Percentiles rank a stretch among this genome's conserved stretches.
Conservation (phyloP, 1,140 invertebrate genomes). For the Paramacrobiotus metropolitanus region DNA sequence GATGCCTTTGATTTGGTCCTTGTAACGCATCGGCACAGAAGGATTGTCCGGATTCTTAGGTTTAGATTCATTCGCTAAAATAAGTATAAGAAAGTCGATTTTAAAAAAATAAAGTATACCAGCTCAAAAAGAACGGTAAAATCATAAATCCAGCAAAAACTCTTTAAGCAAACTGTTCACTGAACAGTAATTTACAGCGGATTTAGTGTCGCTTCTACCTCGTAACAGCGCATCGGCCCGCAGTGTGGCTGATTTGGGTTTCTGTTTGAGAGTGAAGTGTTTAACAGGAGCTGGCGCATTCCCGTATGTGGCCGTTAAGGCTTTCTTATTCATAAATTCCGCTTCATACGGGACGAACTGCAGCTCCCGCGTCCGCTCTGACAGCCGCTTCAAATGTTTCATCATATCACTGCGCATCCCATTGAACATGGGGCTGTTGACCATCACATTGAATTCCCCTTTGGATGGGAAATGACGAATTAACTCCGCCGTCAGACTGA, state of each 20-base stretch:
- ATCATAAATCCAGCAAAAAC: no score
- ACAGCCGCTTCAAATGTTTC: constrained; percentile 54
- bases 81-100: no score
- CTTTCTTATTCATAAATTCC: constrained; percentile 60
- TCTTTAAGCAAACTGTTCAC: no score
- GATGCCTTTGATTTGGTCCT: not conserved
- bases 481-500: constrained; percentile 80
- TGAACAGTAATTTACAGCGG: not conserved
- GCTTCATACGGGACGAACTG: constrained; percentile 8
- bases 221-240: constrained; percentile 70
- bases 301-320: constrained; percentile 38
- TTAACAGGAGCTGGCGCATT: constrained; percentile 31
- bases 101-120: no score
- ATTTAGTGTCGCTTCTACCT: constrained; percentile 24
- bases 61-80: no score
- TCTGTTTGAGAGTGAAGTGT: constrained; percentile 79
- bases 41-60: not conserved
- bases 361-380: constrained; percentile 19
- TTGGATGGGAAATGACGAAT: constrained; percentile 68
- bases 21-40: not conserved
- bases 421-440: constrained; percentile 51
- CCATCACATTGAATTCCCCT: constrained; percentile 47
- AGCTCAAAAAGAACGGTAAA: no score
- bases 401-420: constrained; percentile 71
- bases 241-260: constrained; percentile 75